Base-by-base conservation (phyloP, 2,888 invertebrate species). In the Cheilosia grossa region DNA sequence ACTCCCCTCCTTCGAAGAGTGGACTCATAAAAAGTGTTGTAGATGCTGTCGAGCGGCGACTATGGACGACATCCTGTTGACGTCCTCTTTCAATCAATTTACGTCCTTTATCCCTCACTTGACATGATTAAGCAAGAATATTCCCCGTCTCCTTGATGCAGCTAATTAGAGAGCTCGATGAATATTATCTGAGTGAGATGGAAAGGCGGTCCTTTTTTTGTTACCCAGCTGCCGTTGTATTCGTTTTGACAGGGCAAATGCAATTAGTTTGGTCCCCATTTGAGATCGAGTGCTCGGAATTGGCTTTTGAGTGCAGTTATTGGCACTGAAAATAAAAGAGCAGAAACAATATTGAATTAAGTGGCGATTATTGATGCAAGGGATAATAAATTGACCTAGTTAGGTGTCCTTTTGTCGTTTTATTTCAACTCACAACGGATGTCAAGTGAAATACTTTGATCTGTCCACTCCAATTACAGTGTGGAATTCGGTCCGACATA, bases 251-350 rank as follows among this genome's bases (percentile, higher is more conserved):
- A 51, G 44, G 51, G 63, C 33, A 49, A 27, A 51, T 67, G 61
- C 82, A 79, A 79, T 79, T 79, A 82, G 51, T n/a, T 17, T 73
- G 40, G 47, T 37, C 56, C 56, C 67, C 78, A 73, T 78, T 63
- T 67, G 78, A 40, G 40, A 49, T 33, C 30, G 21, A 17, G 19
- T 42, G 30, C 17, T 4, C 15, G 15, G 17, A 13, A 47, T 42
- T 17, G 51, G 27, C 53, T 15, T 51, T 37, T 10, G 47, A 67
- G 53, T 56, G 66, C 54, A 49, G 24, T 63, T 59, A 27, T 66
- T 72, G 33, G 19, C 49, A 15, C 82, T 83, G 82, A 74, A 83
- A 82, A 17, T 59, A 72, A 9, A 75, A 40, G 30, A 40, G 51
- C 67, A 9, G n/a, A 27, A 33, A 17, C 37, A 37, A 37, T 33